Percentiles rank a stretch among this genome's conserved stretches.
phyloP scores from a whole-genome alignment of 1,140 invertebrate species.

The Panagrolaimus sp. region DNA sequence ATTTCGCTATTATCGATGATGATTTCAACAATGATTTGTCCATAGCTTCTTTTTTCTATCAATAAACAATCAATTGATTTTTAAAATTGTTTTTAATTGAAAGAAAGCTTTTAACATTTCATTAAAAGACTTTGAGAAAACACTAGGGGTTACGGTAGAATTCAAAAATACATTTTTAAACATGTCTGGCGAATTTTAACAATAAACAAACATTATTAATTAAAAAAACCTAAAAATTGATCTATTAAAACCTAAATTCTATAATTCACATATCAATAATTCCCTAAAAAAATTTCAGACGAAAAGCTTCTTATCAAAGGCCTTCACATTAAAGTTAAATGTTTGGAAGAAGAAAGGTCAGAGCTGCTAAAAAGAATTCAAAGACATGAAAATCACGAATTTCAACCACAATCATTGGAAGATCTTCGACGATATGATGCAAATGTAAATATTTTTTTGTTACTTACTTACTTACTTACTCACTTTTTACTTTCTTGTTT shows the following conservation, averaged over 20 bases:
- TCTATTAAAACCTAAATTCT: too few relatives aligned
- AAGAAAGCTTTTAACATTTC: background rate
- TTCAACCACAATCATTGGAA: too few relatives aligned
- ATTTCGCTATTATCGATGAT: too few relatives aligned
- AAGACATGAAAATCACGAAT: conserved; percentile 22
- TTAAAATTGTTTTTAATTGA: background rate
- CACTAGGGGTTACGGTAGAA: background rate
- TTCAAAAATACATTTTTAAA: background rate
- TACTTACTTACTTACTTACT: too few relatives aligned
- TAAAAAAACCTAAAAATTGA: background rate
- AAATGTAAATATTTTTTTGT: too few relatives aligned
- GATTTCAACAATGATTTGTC: too few relatives aligned
- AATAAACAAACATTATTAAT: background rate
- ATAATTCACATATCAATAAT: background rate
- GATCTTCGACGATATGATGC: too few relatives aligned
- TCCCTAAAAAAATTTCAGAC: too few relatives aligned
- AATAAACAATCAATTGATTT: too few relatives aligned
- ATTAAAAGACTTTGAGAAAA: background rate
- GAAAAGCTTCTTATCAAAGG: conserved; percentile 38
- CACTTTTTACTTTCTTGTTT: too few relatives aligned
- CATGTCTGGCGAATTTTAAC: background rate
- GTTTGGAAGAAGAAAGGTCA: conserved; percentile 40
- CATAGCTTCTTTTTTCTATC: too few relatives aligned
- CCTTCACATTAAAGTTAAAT: conserved; percentile 36
- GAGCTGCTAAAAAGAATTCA: conserved; percentile 33